phyloP scores from a whole-genome alignment of 1,140 invertebrate species.

The Heliconius hewitsoni region DNA sequence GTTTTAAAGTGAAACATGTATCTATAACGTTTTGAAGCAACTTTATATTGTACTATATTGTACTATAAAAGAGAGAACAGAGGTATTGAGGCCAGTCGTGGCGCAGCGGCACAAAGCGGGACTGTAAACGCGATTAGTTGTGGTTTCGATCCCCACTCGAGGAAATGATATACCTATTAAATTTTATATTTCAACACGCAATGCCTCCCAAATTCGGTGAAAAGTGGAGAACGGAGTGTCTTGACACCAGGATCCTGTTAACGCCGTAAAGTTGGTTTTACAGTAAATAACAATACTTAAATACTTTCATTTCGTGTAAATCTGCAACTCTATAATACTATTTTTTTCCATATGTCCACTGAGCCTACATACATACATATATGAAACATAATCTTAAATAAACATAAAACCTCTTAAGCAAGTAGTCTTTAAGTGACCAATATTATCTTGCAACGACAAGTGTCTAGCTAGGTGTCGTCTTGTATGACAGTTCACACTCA shows the following conservation, averaged over 20 bases:
- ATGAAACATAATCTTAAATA: slow-evolving; percentile 6
- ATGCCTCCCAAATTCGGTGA: too few species aligned
- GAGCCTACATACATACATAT: neutral
- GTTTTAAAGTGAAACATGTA: too few species aligned
- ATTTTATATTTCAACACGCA: neutral
- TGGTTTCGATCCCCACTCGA: neutral
- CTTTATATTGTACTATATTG: too few species aligned
- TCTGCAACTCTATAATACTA: too few species aligned
- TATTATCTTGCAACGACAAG: neutral
- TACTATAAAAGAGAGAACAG: too few species aligned
- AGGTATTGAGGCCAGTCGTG: too few species aligned
- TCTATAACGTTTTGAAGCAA: too few species aligned
- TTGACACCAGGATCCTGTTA: neutral
- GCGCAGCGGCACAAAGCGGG: neutral
- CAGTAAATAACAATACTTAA: too few species aligned
- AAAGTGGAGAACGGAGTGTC: too few species aligned
- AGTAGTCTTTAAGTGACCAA: slow-evolving; percentile 6
- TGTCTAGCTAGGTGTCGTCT: neutral
- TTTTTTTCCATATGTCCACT: too few species aligned
- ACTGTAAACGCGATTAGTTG: neutral
- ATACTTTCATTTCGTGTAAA: too few species aligned
- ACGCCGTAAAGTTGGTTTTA: neutral
- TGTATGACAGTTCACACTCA: neutral
- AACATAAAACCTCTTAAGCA: slow-evolving; percentile 10
- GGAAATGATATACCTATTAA: neutral